Base-by-base conservation (phyloP, 1,140 invertebrate genomes). In the Oncopeltus fasciatus region DNA sequence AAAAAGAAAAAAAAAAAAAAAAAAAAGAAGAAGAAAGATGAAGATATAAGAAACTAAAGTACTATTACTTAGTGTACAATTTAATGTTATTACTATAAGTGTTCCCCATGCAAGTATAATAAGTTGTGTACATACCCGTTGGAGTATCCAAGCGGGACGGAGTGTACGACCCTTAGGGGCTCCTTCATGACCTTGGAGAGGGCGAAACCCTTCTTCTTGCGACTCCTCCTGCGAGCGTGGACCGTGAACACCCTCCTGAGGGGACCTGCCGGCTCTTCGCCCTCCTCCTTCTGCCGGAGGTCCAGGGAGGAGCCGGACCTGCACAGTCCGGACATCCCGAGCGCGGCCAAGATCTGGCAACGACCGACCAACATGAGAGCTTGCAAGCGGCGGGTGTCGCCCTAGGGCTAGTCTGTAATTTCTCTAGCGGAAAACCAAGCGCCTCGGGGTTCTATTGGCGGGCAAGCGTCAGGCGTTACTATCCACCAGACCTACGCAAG, bases 141-240 rank as follows among this genome's bases (percentile, higher is more conserved):
- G 43, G 70, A 71, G 65, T 74, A 74, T 65, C 71, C 70, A 56
- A 76, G 68, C 0, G 75, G 75, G 1, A 76, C 74, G 5, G 75
- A 76, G 57, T 75, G 74, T 14, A 74, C 74, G 11, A 76, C 71
- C 18, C 75, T 64, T 8, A 76, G 69, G 2, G 75, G 75, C 66
- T 76, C 74, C 65, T 75, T 76, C 69, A 76, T 74, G 66, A 75
- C 70, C 28, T 68, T 69, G 8, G 66, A 70, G 60, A 75, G 68
- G 46, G 69, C 70, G 67, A 74, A 74, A 2, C 68, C 67, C 8
- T 27, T 26, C 53, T 70, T 70, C 33, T 65, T 62, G 38, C 69
- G 67, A 4, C 64, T 64, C 5, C 67, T 64, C 21, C 69, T 43
- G 16, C 71, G 65, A 0, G 70, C 70, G 57, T 75, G 72, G 8